These are phyloP conservation scores for Ceratosolen fusciceps DNA, from an alignment of 1,140 invertebrate genomes.

Conservation along the genomic window DNA sequence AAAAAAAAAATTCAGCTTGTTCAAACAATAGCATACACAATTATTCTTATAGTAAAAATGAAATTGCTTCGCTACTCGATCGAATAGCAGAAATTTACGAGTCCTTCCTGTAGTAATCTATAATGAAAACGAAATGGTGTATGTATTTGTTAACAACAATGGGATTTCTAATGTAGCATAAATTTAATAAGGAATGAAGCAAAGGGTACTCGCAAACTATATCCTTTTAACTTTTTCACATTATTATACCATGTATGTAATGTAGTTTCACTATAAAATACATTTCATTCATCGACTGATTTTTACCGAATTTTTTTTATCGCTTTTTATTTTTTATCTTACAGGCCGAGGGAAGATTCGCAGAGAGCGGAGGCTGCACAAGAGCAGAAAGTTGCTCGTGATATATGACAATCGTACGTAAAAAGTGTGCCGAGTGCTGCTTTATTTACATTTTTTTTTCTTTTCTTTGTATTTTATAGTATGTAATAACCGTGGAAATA, in stretches of 20 bases:
- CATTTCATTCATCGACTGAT: neutral
- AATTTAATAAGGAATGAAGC: too few species aligned
- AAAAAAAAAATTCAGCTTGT: neutral
- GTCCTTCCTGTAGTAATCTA: neutral
- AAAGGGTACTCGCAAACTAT: too few species aligned
- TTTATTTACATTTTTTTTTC: neutral
- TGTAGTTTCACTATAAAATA: neutral
- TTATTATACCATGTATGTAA: too few species aligned
- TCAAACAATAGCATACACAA: neutral
- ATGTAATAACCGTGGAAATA: neutral
- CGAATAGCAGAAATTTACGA: neutral
- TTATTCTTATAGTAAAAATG: neutral
- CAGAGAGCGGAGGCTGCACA: constrained; percentile 2
- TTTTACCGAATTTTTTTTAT: constrained; percentile 6
- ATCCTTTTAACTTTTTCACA: neutral
- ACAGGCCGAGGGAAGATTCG: constrained; percentile 11
- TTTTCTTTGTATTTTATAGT: neutral
- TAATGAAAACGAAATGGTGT: neutral
- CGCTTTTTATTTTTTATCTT: constrained; percentile 24
- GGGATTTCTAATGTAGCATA: too few species aligned
- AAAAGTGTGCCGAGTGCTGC: constrained; percentile 28
- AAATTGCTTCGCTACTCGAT: neutral
- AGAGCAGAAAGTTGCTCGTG: constrained; percentile 9
- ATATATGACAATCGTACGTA: constrained; percentile 34
- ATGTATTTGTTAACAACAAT: neutral